Base-by-base conservation (phyloP, 2,113 vertebrate species). In the Oreocharis arfaki region DNA sequence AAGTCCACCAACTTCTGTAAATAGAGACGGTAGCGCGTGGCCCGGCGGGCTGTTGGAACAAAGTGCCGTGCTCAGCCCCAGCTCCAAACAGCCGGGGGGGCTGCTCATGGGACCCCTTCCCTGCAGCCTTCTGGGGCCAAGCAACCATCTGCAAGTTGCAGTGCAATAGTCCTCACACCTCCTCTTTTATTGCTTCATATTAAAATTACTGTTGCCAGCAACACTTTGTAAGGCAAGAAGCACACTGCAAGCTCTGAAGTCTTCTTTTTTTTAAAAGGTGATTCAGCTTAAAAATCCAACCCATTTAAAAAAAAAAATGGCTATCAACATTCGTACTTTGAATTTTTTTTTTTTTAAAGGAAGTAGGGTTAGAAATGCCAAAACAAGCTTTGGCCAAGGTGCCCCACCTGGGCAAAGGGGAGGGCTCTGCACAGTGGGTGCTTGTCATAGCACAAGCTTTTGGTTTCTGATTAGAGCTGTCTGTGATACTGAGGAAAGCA, bases 1-100 rank as follows among this genome's bases (percentile, higher is more conserved):
- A 94, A 94, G 93, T 88, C 87, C 93, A 93, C 87, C 65, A 87
- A 82, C 76, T 75, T 64, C 69, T 93, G 93, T 27, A 95, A 94
- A 94, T 5, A 95, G 59, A 89, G 89, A 16, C 0, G 28, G 65
- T 16, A 26, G 61, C 3, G 3, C 7, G 73, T 60, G 39, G 70
- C 76, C 49, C 85, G 21, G 80, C 0, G 0, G 22, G 63, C 28
- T 90, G 42, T 3, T 63, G 88, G 83, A 87, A 5, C 1, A 0
- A 18, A 46, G 52, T 2, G 68, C 37, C 52, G 59, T 3, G 4
- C 71, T 50, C 69, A 57, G 61, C 13, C 50, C 42, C 8, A 18
- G n/a, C 67, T 46, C 44, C 46, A 52, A n/a, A 33, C 1, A 23
- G 19, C 19, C 1, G 0, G 11, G 11, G 41, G 37, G 37, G 26